Evolutionary conservation across 2,888 invertebrate species (phyloP).

Genomic region (Pollenia angustigena): DNA sequence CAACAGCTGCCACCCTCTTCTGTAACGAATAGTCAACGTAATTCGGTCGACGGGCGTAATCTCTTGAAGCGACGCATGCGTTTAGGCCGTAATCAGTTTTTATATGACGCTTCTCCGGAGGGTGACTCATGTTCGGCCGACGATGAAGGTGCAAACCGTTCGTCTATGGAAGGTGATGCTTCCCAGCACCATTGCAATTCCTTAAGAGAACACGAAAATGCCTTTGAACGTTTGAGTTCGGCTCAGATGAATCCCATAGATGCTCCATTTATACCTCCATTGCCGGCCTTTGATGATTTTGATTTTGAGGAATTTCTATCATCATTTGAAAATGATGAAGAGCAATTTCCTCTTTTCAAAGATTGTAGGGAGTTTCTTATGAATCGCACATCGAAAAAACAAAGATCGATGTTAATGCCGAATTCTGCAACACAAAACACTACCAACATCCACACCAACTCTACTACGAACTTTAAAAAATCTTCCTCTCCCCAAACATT

Average conservation of each 20-base stretch:
- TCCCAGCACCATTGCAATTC: conserved; percentile 74
- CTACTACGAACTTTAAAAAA: conserved; percentile 57
- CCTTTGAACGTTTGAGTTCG: conserved; percentile 63
- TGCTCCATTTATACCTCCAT: conserved; percentile 77
- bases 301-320: conserved; percentile 88
- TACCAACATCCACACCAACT: conserved; percentile 55
- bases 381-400: conserved; percentile 82
- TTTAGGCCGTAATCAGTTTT: conserved; percentile 83
- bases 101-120: conserved; percentile 83
- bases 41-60: conserved; percentile 80
- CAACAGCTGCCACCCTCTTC: conserved; percentile 28
- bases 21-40: conserved; percentile 75
- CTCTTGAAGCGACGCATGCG: conserved; percentile 83
- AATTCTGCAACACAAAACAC: conserved; percentile 76
- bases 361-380: conserved; percentile 83
- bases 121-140: conserved; percentile 80
- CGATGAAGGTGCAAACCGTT: conserved; percentile 80
- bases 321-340: conserved; percentile 88
- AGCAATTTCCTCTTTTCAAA: conserved; percentile 85
- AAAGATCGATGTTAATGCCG: conserved; percentile 80
- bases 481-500: conserved; percentile 59
- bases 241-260: conserved; percentile 41
- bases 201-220: conserved; percentile 71
- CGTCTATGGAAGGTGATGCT: conserved; percentile 79
- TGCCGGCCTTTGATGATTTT: conserved; percentile 86